These are phyloP conservation scores for Serrognathus titanus DNA, from an alignment of 2,888 invertebrate species.

Conservation along the genomic window DNA sequence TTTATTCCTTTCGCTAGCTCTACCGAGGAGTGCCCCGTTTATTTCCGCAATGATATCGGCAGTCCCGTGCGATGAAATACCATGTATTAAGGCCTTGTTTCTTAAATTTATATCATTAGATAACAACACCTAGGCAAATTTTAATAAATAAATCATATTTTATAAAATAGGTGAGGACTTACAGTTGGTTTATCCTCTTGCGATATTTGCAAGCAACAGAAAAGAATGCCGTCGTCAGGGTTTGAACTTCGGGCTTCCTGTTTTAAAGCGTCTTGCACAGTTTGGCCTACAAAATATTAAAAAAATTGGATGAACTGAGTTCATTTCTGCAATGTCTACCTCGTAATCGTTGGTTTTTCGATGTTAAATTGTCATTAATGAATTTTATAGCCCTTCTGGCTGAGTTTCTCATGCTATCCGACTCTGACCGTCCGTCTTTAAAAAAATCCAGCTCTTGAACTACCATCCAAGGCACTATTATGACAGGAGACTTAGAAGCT, in stretches of 20 bases:
- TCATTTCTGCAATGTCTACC: constrained; percentile 38
- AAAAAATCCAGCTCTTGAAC: constrained; percentile 58
- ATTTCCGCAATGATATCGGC: constrained; percentile 29
- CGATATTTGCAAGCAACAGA: constrained; percentile 56
- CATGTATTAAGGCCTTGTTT: constrained; percentile 55
- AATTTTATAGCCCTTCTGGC: constrained; percentile 52
- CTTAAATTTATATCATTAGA: constrained; percentile 59
- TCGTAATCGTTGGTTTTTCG: constrained; percentile 49
- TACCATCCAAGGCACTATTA: constrained; percentile 60
- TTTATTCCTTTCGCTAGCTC: constrained; percentile 13
- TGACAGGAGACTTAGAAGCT: constrained; percentile 20
- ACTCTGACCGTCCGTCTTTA: constrained; percentile 45
- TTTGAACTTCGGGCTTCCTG: constrained; percentile 55
- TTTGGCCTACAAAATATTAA: constrained; percentile 51
- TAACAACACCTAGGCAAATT: constrained; percentile 52
- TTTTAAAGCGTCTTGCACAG: constrained; percentile 54
- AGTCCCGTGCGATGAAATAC: constrained; percentile 41
- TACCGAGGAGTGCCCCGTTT: neutral
- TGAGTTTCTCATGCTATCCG: constrained; percentile 24
- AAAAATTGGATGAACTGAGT: neutral
- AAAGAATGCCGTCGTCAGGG: constrained; percentile 59
- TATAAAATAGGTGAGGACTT: constrained; percentile 28
- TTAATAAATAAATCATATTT: neutral
- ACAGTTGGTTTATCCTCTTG: constrained; percentile 55
- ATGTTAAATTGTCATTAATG: constrained; percentile 52